Evolutionary conservation across 2,888 invertebrate species (phyloP), one percentile per base, ranked within the genome.

Genomic region (Geophilus truncorum): DNA sequence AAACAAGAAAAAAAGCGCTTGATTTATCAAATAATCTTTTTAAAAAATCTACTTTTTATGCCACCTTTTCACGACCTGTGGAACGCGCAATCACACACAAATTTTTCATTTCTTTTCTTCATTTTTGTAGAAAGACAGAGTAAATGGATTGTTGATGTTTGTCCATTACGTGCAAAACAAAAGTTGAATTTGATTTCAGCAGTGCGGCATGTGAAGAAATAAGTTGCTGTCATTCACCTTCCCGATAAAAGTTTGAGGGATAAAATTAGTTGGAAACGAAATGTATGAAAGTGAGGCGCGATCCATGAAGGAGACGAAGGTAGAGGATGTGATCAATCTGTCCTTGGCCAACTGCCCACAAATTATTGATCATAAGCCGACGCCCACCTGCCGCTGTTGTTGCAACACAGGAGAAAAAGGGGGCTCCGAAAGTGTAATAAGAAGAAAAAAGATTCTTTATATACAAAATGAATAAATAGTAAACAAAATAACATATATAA

Each of bases 331-430:
- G 70, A 28, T 70, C 70, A 70, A 70, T 70, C 70, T 70, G 70
- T 70, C 70, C 70, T 70, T 70, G 70, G 70, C 70, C 70, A 70
- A 70, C 70, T 70, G 70, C 70, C 70, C 70, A 70, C 70, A 70
- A 70, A 70, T 70, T 70, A 70, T 70, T 70, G 70, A 70, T 70
- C 70, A 70, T 70, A 70, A 4, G 70, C 70, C 70, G 70, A 70
- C 70, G 70, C 70, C 70, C 70, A 70, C 70, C 70, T 70, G 70
- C 70, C 70, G 25, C 28, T 28, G 70, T 70, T 70, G 70, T 70
- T 70, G 70, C 25, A 70, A 28, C 70, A 25, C 25, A 12, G n/a
- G 70, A 28, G 45, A 45, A 45, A 70, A 70, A 28, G 28, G 70
- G 70, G 28, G 70, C 4, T 28, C 25, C 25, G 28, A 70, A n/a